These are phyloP conservation scores for Calephelis nemesis DNA, from an alignment of 1,140 invertebrate species.

Conservation along the genomic window DNA sequence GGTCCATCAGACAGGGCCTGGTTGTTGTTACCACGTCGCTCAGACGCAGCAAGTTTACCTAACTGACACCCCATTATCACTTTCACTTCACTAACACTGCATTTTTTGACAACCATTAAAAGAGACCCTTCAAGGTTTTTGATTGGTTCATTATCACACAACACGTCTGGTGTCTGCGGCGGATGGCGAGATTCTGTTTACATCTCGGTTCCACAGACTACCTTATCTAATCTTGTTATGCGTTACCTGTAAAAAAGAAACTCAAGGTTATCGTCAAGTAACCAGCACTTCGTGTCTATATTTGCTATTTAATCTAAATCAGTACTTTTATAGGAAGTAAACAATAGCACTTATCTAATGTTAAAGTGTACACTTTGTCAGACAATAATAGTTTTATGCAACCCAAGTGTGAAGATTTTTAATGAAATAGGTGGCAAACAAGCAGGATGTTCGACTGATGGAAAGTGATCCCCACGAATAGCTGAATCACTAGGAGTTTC, in stretches of 20 bases:
- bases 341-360: too few species aligned
- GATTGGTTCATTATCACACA: background rate
- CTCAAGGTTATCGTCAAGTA: constrained; percentile 2
- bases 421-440: too few species aligned
- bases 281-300: too few species aligned
- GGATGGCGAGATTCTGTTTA: constrained; percentile 11
- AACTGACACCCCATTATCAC: constrained; percentile 86
- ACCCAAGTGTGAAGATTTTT: too few species aligned
- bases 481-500: too few species aligned
- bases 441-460: too few species aligned
- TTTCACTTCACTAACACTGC: constrained; percentile 27
- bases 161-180: background rate
- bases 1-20: constrained; percentile 65
- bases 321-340: too few species aligned
- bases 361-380: too few species aligned
- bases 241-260: constrained; percentile 5
- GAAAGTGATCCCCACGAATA: too few species aligned
- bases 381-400: too few species aligned
- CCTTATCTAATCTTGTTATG: constrained; percentile 25
- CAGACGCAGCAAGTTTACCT: constrained; percentile 84
- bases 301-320: too few species aligned
- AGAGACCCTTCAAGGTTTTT: background rate
- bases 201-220: constrained; percentile 3
- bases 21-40: constrained; percentile 68
- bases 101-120: background rate